These are phyloP conservation scores for Hyla sarda DNA, from an alignment of 2,113 vertebrate species.

Conservation along the genomic window DNA sequence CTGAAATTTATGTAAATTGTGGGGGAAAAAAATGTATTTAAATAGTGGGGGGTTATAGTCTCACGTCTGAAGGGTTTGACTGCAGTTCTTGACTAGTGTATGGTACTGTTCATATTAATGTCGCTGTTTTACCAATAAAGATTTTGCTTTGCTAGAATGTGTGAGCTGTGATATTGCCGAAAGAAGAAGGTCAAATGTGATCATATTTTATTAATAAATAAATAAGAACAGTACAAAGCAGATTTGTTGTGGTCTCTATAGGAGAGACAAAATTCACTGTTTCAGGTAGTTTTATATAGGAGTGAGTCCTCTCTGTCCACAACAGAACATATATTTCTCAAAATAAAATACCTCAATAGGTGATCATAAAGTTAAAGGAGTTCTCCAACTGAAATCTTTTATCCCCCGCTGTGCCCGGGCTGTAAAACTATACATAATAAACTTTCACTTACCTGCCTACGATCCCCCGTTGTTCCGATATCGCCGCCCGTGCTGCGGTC, in stretches of 20 bases:
- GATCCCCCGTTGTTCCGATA: no score
- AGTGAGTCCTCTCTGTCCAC: neutral
- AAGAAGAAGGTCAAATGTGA: neutral
- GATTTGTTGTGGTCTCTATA: neutral
- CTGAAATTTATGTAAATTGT: neutral
- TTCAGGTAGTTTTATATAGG: constrained; percentile 5
- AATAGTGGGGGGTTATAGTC: neutral
- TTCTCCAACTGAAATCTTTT: no score
- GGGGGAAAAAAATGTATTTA: neutral
- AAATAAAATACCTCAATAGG: neutral
- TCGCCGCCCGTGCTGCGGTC: no score
- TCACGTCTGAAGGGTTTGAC: constrained; percentile 7
- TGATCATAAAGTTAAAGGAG: no score
- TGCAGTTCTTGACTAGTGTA: constrained; percentile 49
- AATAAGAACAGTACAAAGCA: constrained; percentile 46
- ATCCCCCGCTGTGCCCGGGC: no score
- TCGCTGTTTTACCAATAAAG: constrained; percentile 60
- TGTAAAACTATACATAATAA: no score
- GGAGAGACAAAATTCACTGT: neutral
- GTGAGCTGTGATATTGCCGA: constrained; percentile 11
- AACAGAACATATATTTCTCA: neutral
- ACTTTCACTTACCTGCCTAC: no score
- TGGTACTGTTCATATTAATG: constrained; percentile 55
- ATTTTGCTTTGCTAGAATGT: constrained; percentile 53
- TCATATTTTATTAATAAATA: constrained; percentile 58